Evolutionary conservation across 2,797 vertebrate genomes (phyloP).

Genomic region (Gallinago nigripennis): DNA sequence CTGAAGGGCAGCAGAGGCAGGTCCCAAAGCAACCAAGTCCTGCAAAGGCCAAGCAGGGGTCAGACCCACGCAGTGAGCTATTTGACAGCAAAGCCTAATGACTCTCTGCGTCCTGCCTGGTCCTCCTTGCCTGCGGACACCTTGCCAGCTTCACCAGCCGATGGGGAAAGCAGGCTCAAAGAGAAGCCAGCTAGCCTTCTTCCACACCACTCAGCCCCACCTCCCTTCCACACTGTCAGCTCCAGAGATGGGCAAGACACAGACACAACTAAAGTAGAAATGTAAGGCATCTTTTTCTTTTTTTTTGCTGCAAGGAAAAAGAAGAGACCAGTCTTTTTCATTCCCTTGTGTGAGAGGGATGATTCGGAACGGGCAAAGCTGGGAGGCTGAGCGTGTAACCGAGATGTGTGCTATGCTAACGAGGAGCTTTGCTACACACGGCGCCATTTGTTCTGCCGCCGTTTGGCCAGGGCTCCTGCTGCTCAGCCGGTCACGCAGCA

Average conservation of each 20-base stretch:
- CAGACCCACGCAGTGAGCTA: neutral
- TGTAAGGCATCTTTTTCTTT: neutral
- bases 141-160: neutral
- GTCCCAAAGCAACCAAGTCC: neutral
- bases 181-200: fast-evolving
- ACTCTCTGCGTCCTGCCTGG: neutral
- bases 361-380: neutral
- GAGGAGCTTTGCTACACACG: neutral
- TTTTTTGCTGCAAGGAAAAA: neutral
- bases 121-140: neutral
- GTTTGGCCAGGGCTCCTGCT: neutral
- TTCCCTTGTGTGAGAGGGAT: neutral
- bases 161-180: neutral
- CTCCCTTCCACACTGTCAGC: neutral
- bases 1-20: neutral
- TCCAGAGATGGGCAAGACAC: neutral
- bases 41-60: neutral
- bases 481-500: neutral
- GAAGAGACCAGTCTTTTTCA: neutral
- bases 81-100: neutral
- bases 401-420: neutral
- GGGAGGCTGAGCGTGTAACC: neutral
- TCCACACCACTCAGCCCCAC: neutral
- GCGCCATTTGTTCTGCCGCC: neutral
- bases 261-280: neutral